These are phyloP conservation scores for Ptychoptera albimana DNA, from an alignment of 2,888 invertebrate genomes.

Conservation along the genomic window DNA sequence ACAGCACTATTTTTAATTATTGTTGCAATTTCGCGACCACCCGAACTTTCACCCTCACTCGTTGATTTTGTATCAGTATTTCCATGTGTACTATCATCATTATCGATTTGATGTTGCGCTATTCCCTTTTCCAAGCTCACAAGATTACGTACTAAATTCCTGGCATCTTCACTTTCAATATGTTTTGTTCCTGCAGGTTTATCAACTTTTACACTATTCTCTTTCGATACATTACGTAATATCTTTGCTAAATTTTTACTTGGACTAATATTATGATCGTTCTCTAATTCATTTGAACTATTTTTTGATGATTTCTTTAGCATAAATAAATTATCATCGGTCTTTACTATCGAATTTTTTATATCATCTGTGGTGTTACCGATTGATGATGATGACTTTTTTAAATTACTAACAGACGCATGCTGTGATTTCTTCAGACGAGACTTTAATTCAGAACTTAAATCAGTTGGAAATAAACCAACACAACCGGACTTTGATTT, in stretches of 20 bases:
- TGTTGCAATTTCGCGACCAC: slow-evolving; percentile 32
- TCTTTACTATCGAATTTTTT: slow-evolving; percentile 7
- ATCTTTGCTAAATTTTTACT: slow-evolving; percentile 23
- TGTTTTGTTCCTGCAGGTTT: neutral
- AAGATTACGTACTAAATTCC: slow-evolving; percentile 25
- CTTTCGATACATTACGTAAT: slow-evolving; percentile 22
- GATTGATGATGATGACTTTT: slow-evolving; percentile 17
- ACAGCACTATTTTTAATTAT: slow-evolving; percentile 34
- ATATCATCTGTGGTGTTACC: slow-evolving; percentile 7
- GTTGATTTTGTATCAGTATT: slow-evolving; percentile 20
- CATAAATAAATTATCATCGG: slow-evolving; percentile 8
- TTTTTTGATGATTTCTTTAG: no score
- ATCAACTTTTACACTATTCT: slow-evolving; percentile 13
- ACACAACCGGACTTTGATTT: slow-evolving; percentile 24
- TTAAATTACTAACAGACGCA: slow-evolving; percentile 25
- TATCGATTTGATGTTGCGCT: neutral
- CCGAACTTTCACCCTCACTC: slow-evolving; percentile 34
- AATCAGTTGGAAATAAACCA: slow-evolving; percentile 25
- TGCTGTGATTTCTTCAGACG: slow-evolving; percentile 27
- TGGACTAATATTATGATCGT: slow-evolving; percentile 14
- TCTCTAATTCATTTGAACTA: slow-evolving; percentile 4
- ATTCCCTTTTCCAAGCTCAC: slow-evolving; percentile 19
- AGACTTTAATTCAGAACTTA: slow-evolving; percentile 28
- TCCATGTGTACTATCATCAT: slow-evolving; percentile 5
- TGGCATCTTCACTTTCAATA: slow-evolving; percentile 23